A percentile compares a stretch with the other conserved stretches of the same genome.
Conservation (phyloP, 1,140 invertebrate genomes). For the Zaprionus camerounensis region DNA sequence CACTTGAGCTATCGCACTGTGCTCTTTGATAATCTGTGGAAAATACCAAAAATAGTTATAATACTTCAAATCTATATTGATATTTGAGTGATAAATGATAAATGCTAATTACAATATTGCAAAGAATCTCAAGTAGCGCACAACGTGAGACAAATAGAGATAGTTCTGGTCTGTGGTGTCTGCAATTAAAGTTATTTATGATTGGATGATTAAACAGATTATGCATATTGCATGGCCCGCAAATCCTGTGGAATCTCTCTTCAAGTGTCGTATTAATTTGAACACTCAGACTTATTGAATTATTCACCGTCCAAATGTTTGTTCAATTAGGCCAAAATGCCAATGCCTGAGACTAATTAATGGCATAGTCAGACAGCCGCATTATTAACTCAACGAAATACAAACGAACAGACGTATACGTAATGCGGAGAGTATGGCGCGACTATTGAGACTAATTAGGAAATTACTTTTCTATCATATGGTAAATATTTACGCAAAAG, state of each 20-base stretch:
- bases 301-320: conserved; percentile 43
- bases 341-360: conserved; percentile 45
- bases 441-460: conserved; percentile 39
- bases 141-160: not conserved
- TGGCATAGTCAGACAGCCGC: conserved; percentile 20
- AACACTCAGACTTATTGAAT: conserved; percentile 33
- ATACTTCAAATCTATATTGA: not conserved
- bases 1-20: not conserved
- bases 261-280: conserved; percentile 42
- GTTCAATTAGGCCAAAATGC: conserved; percentile 43
- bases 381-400: conserved; percentile 30
- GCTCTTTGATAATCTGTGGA: not conserved
- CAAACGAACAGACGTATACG: conserved; percentile 13
- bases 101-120: not conserved
- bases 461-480: conserved; percentile 35
- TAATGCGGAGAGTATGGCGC: not conserved
- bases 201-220: conserved; percentile 12
- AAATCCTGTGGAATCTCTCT: conserved; percentile 10
- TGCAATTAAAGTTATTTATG: conserved; percentile 5
- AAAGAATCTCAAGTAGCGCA: not conserved
- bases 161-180: not conserved
- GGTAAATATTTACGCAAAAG: conserved; percentile 6
- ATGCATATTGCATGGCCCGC: conserved; percentile 4
- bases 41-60: not conserved
- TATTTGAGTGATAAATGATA: not conserved